Evolutionary conservation across 2,113 vertebrate species (phyloP), one percentile per base, ranked within the genome.

Genomic region (Crotalus viridis): DNA sequence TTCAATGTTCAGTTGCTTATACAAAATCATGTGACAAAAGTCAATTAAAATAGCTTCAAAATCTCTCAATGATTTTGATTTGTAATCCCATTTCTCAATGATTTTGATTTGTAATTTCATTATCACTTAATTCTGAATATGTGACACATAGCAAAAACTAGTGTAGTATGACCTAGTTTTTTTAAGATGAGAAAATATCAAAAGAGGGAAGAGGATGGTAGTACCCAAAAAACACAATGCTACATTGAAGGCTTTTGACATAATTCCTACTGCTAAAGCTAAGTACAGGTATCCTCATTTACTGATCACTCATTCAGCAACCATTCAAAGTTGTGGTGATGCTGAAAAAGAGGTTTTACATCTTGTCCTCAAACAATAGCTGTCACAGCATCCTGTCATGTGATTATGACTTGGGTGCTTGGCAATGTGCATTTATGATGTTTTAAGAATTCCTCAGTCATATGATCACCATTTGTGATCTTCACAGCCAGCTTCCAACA

Each of bases 1-100:
- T 85, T 9, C 88, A 92, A 93, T 85, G 89, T 93, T 55, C 90
- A 92, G 48, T 51, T 93, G 26, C 52, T 91, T 94, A 74, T 33
- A 15, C 54, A 21, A 52, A 94, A 33, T 4, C 28, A 91, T 87
- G 56, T 22, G 26, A 46, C 8, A 89, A 55, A 43, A 10, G 28
- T 81, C 17, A 39, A 88, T 46, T 92, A 26, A 89, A 92, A 81
- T 92, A 88, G n/a, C 57, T 87, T 28, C 46, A 28, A 88, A 59
- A 6, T 12, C 15, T 52, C 61, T 48, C 21, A 52, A 19, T 61
- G 1, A 24, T n/a, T 88, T 87, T 46, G 15, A 91, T 59, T 24
- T 88, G 69, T 74, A 43, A 92, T 92, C 33, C 19, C 13, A n/a
- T 92, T 51, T 12, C 15, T 52, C 61, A 19, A 19, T 61, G 0